Conservation (phyloP, 2,113 vertebrate genomes). For the Loxodonta africana region DNA sequence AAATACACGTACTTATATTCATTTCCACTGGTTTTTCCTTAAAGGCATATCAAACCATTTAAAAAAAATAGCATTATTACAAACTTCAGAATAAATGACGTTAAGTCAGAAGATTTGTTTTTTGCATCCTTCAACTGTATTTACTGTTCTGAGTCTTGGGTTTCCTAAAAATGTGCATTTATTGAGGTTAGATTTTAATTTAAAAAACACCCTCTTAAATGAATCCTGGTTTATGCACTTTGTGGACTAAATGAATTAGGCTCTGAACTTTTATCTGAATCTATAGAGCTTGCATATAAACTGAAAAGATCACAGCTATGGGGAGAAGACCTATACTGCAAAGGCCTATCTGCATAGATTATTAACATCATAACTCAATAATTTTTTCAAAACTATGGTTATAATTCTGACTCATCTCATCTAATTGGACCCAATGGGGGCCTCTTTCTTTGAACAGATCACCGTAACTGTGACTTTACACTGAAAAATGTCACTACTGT, state of each 20-base stretch:
- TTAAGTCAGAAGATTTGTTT: conserved; percentile 59
- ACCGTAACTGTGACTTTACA: conserved; percentile 98
- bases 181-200: conserved; percentile 64
- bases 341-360: conserved; percentile 98
- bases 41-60: conserved; percentile 35
- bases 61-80: background rate
- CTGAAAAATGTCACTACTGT: conserved; percentile 99
- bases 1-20: background rate
- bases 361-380: conserved; percentile 97
- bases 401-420: conserved; percentile 84
- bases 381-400: conserved; percentile 94
- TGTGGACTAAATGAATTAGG: conserved; percentile 90
- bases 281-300: conserved; percentile 95
- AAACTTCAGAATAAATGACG: background rate
- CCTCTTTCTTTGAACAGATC: conserved; percentile 98
- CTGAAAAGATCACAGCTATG: conserved; percentile 97
- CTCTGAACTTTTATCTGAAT: conserved; percentile 93
- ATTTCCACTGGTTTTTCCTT: background rate
- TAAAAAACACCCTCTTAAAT: conserved; percentile 88
- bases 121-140: conserved; percentile 79
- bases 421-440: conserved; percentile 99
- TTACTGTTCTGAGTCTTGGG: conserved; percentile 80
- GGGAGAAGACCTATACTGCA: conserved; percentile 95
- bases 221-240: conserved; percentile 92
- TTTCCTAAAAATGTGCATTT: conserved; percentile 59